phyloP scores from a whole-genome alignment of 2,797 vertebrate genomes.

The Sternarchorhynchus goeldii region DNA sequence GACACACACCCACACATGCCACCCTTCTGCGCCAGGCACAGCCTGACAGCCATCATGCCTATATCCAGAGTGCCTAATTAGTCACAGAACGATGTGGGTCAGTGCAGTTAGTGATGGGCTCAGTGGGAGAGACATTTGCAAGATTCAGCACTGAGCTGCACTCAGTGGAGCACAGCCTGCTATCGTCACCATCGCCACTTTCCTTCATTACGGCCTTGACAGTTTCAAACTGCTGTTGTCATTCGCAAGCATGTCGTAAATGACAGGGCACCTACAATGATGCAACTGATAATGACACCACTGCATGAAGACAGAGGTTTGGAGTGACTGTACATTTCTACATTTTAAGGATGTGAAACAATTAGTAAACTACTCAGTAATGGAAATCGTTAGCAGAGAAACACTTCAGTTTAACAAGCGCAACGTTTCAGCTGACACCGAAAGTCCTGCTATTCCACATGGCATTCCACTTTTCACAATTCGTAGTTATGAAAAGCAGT shows the following conservation, averaged over 20 bases:
- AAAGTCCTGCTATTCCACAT: neutral
- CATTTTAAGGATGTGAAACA: too few species aligned
- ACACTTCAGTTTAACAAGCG: neutral
- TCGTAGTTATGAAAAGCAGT: conserved; percentile 1
- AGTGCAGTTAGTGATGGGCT: neutral
- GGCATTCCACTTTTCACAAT: neutral
- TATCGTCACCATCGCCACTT: neutral
- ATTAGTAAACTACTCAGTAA: too few species aligned
- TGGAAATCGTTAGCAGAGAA: neutral
- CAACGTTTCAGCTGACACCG: neutral
- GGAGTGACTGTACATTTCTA: too few species aligned
- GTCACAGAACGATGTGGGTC: conserved; percentile 20
- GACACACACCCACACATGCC: neutral
- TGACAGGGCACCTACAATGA: neutral
- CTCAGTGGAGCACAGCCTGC: neutral
- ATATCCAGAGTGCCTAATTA: conserved; percentile 13
- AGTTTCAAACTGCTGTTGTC: neutral
- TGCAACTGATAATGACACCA: neutral
- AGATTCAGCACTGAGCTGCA: conserved; percentile 1
- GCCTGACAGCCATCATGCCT: conserved; percentile 2
- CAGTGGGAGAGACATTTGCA: neutral
- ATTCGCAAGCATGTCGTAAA: too few species aligned
- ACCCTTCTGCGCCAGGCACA: neutral
- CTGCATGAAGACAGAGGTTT: neutral
- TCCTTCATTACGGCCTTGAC: neutral